These are phyloP conservation scores for Zeugodacus cucurbitae DNA, from an alignment of 1,140 invertebrate genomes.

Conservation along the genomic window DNA sequence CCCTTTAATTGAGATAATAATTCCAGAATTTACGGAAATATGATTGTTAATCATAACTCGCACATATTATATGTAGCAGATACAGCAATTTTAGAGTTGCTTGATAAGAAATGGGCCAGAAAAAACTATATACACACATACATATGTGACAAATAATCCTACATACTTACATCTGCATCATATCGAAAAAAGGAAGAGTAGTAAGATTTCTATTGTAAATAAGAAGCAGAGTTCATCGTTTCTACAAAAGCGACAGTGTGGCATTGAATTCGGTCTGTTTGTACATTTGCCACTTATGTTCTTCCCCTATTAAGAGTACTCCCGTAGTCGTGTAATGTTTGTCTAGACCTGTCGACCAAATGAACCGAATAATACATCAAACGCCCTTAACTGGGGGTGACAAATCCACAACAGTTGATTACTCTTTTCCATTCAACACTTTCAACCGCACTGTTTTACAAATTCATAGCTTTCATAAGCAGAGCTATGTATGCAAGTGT, in stretches of 20 bases:
- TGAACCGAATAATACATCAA: slow-evolving; percentile 66
- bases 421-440: slow-evolving; percentile 33
- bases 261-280: slow-evolving; percentile 39
- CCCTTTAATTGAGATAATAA: no score
- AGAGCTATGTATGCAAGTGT: not conserved
- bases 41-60: no score
- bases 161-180: not conserved
- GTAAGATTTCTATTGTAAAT: slow-evolving; percentile 1
- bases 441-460: not conserved
- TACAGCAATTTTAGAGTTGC: no score
- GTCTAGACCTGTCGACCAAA: slow-evolving; percentile 65
- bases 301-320: not conserved
- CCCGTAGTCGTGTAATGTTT: slow-evolving; percentile 47
- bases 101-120: no score
- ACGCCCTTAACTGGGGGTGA: slow-evolving; percentile 64
- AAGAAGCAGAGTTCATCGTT: not conserved
- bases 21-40: no score
- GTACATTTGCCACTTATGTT: slow-evolving; percentile 42
- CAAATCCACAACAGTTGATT: slow-evolving; percentile 61
- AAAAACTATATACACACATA: not conserved
- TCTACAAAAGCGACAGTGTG: not conserved
- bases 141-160: no score
- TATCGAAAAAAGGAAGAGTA: not conserved
- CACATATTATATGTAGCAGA: no score
- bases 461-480: not conserved